Evolutionary conservation across 2,888 invertebrate species (phyloP).

Genomic region (Synanthedon myopaeformis): DNA sequence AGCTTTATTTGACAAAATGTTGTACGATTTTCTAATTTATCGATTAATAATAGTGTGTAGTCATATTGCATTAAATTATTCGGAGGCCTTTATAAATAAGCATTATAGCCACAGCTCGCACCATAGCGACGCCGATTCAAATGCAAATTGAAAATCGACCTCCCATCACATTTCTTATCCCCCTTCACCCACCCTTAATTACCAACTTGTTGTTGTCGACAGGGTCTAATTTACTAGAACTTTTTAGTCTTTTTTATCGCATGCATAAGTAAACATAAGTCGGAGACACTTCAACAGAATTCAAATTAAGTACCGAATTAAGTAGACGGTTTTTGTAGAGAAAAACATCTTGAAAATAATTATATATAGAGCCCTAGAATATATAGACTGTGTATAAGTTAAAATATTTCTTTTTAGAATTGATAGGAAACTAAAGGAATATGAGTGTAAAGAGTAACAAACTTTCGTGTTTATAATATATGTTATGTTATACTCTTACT

Average conservation of each 20-base stretch:
- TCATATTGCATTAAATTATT: conserved; percentile 30
- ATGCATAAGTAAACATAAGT: neutral
- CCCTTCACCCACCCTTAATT: conserved; percentile 25
- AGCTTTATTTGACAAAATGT: no score
- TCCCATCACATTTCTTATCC: conserved; percentile 17
- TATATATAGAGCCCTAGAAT: no score
- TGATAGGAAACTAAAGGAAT: no score
- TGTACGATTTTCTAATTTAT: no score
- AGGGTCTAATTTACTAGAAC: conserved; percentile 19
- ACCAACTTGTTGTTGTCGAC: conserved; percentile 21
- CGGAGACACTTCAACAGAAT: neutral
- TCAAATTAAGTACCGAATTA: neutral
- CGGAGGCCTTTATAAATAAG: conserved; percentile 26
- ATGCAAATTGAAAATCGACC: conserved; percentile 41
- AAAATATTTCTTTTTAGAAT: no score
- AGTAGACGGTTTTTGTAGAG: no score
- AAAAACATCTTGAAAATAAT: no score
- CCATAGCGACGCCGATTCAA: conserved; percentile 24
- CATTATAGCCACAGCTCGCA: conserved; percentile 13
- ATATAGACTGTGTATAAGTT: no score
- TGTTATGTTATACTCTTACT: no score
- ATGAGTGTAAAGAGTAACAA: no score
- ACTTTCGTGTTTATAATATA: no score
- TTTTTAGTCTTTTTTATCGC: conserved; percentile 12
- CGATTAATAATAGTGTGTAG: no score